Evolutionary conservation across 1,140 invertebrate genomes (phyloP).

Genomic region (Solen grandis): DNA sequence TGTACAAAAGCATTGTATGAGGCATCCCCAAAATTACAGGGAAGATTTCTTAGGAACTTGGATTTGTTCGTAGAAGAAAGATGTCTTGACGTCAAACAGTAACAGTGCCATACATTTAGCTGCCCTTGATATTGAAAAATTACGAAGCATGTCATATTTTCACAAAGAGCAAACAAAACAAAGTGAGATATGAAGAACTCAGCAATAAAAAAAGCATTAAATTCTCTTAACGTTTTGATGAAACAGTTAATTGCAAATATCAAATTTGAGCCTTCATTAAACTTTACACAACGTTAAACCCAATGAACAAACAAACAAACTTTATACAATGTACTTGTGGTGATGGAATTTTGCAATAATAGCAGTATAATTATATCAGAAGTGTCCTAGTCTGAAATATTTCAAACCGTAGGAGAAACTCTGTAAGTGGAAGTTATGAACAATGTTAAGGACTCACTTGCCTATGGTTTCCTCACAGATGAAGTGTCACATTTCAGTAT

Average conservation of each 20-base stretch:
- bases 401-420: constrained; percentile 1
- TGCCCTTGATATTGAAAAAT: too few relatives aligned
- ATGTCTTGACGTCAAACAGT: neutral
- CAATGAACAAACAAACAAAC: too few relatives aligned
- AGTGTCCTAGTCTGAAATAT: neutral
- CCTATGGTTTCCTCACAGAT: constrained; percentile 19
- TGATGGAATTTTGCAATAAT: neutral
- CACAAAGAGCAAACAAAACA: neutral
- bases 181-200: neutral
- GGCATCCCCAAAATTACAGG: neutral
- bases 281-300: too few relatives aligned
- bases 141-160: neutral
- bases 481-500: constrained; percentile 12
- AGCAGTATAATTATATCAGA: too few relatives aligned
- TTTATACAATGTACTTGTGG: neutral
- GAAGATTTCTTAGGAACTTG: neutral
- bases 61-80: neutral
- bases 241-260: constrained; percentile 10
- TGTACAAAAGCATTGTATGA: constrained; percentile 27
- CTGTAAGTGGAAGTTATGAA: neutral
- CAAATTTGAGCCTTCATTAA: neutral
- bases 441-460: neutral
- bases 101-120: neutral
- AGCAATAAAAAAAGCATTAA: neutral
- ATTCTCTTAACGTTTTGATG: neutral